phyloP scores from a whole-genome alignment of 2,797 vertebrate species.

The Gallinago stenura region DNA sequence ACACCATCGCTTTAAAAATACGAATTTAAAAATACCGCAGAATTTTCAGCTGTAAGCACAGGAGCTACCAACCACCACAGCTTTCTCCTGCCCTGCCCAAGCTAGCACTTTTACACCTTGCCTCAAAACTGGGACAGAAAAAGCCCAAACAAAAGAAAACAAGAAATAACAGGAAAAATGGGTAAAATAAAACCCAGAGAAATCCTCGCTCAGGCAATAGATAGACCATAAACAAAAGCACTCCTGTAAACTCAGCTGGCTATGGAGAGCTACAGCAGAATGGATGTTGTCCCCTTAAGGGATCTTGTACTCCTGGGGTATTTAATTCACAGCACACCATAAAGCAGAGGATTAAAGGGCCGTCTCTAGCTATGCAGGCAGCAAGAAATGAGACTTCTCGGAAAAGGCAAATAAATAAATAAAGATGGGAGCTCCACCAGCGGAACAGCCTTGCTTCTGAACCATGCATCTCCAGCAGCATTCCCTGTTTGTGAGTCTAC shows the following conservation, averaged over 20 bases:
- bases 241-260: conserved; percentile 3
- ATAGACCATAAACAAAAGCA: background rate
- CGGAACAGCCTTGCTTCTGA: background rate
- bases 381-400: conserved; percentile 15
- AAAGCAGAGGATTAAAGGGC: conserved; percentile 53
- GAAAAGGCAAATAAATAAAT: conserved; percentile 40
- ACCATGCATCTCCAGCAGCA: background rate
- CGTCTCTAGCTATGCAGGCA: background rate
- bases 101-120: background rate
- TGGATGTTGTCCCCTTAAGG: conserved; percentile 50
- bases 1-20: background rate
- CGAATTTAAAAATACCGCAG: background rate
- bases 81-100: background rate
- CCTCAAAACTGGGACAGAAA: background rate
- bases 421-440: background rate
- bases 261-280: conserved; percentile 22
- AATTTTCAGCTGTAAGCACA: background rate
- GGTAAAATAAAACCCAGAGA: background rate
- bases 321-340: conserved; percentile 11
- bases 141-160: background rate
- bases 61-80: background rate
- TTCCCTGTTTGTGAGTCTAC: background rate
- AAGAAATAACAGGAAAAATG: background rate
- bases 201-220: background rate
- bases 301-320: conserved; percentile 13